Evolutionary conservation across 2,888 invertebrate genomes (phyloP).

Genomic region (Melinaea marsaeus): DNA sequence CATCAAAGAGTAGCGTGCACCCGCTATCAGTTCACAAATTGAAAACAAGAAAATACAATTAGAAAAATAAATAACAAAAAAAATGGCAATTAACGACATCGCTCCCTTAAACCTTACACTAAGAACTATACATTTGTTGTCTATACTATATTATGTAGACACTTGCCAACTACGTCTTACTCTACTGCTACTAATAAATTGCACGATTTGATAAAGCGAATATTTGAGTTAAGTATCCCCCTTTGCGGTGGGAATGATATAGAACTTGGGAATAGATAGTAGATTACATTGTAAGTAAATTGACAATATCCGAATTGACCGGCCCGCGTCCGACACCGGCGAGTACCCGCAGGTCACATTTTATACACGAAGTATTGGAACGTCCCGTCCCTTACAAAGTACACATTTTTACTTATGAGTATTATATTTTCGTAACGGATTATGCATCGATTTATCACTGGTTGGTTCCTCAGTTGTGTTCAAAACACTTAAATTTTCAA

Average conservation of each 20-base stretch:
- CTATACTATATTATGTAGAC: slow-evolving; percentile 46
- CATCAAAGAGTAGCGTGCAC: slow-evolving; percentile 25
- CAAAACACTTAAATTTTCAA: slow-evolving; percentile 77
- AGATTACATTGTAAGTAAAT: slow-evolving; percentile 37
- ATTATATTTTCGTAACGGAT: slow-evolving; percentile 52
- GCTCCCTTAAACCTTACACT: slow-evolving; percentile 38
- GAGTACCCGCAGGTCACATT: slow-evolving; percentile 20
- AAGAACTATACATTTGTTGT: slow-evolving; percentile 51
- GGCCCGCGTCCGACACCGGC: slow-evolving; percentile 35
- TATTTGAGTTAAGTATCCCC: slow-evolving; percentile 50
- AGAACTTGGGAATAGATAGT: slow-evolving; percentile 28
- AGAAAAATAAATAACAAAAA: slow-evolving; percentile 75
- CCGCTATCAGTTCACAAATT: slow-evolving; percentile 41
- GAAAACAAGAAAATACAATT: slow-evolving; percentile 61
- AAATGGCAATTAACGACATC: slow-evolving; percentile 59
- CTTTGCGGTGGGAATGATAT: slow-evolving; percentile 44
- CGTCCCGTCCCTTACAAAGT: slow-evolving; percentile 25
- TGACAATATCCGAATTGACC: slow-evolving; percentile 56
- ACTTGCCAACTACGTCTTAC: slow-evolving; percentile 60
- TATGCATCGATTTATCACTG: slow-evolving; percentile 64
- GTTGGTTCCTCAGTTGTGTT: slow-evolving; percentile 66
- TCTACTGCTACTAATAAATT: slow-evolving; percentile 69
- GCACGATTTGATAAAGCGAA: slow-evolving; percentile 76
- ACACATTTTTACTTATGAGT: slow-evolving; percentile 53
- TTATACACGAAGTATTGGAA: slow-evolving; percentile 21